These are phyloP conservation scores for Ceratothoa steindachneri DNA, from an alignment of 2,888 invertebrate genomes.

Conservation along the genomic window DNA sequence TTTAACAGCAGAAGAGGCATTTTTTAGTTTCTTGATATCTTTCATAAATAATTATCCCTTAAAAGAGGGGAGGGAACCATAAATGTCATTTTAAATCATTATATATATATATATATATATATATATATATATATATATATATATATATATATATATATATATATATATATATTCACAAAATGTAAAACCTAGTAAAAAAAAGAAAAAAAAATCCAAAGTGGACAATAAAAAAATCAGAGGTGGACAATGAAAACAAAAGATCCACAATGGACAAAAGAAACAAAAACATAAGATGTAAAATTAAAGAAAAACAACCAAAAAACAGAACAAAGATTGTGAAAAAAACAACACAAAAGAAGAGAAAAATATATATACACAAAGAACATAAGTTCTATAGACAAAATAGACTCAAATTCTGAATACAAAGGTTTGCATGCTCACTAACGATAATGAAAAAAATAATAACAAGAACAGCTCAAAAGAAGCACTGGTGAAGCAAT, in stretches of 20 bases:
- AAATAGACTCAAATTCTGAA: no score
- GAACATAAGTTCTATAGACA: no score
- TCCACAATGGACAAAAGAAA: not conserved
- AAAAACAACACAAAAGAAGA: not conserved
- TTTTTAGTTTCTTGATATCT: no score
- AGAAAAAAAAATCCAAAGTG: not conserved
- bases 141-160: conserved; percentile 30
- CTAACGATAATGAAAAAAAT: no score
- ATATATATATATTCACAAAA: conserved; percentile 1
- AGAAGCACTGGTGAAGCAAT: no score
- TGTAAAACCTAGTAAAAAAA: not conserved
- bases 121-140: conserved; percentile 31
- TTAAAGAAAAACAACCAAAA: no score
- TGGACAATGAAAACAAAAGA: not conserved
- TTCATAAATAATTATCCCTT: no score
- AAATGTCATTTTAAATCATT: no score
- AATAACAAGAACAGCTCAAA: no score
- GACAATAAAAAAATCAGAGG: not conserved
- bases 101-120: conserved; percentile 28
- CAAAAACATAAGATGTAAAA: not conserved
- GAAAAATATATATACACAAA: not conserved
- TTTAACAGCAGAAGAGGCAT: no score
- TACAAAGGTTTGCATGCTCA: no score
- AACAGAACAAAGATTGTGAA: not conserved
- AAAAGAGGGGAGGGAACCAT: no score